A percentile compares a stretch with the other conserved stretches of the same genome.
These are phyloP conservation scores for Harmothoe impar DNA, from an alignment of 2,888 invertebrate genomes.

Conservation along the genomic window DNA sequence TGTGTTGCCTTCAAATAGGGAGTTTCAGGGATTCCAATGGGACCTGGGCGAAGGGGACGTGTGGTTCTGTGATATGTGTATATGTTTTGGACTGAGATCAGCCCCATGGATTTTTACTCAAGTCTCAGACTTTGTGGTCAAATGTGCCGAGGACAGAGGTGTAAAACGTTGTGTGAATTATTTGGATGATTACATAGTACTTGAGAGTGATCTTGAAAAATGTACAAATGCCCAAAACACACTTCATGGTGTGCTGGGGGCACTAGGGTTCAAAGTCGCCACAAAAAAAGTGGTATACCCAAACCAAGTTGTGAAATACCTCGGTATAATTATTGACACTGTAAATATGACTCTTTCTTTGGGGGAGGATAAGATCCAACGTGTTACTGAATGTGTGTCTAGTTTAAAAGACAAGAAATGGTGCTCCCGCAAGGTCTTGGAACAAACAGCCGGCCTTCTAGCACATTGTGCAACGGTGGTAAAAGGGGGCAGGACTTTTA, in stretches of 20 bases:
- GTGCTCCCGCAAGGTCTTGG: not conserved
- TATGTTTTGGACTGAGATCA: not conserved
- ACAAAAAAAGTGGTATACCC: not conserved
- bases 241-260: not conserved
- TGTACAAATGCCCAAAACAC: not conserved
- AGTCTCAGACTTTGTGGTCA: not conserved
- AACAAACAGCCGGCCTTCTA: not conserved
- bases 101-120: constrained; percentile 12
- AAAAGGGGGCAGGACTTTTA: not conserved
- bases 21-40: not conserved
- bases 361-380: not conserved
- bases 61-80: not conserved
- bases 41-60: not conserved
- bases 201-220: not conserved
- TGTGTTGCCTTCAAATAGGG: not conserved
- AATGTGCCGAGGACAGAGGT: not conserved
- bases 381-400: not conserved
- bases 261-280: not conserved
- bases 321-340: not conserved
- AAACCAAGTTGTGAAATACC: not conserved
- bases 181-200: not conserved
- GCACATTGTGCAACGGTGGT: not conserved
- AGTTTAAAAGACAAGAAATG: not conserved
- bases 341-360: not conserved
- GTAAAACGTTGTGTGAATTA: not conserved